Base-by-base conservation (phyloP, 2,797 vertebrate genomes). In the Coranthus polyacanthus region DNA sequence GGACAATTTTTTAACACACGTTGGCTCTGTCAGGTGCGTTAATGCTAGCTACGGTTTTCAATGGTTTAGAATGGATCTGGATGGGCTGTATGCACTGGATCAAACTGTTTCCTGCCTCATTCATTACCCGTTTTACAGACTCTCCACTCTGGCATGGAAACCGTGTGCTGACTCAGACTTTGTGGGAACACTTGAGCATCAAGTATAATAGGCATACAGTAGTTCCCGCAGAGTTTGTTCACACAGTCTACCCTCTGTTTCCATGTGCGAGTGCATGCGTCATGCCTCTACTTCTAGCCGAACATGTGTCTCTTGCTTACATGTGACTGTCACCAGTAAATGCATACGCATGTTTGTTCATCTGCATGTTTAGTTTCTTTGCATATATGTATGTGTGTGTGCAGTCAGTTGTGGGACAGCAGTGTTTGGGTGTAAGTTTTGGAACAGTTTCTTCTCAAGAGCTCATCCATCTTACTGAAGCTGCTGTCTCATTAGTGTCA, bases 71-170 rank as follows among this genome's bases (percentile, higher is more conserved):
- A 68, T 67, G 74, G 44, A 49, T 75, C 57, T 83, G 75, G 72
- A 87, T 67, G 47, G 56, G 51, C 47, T 72, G 62, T 44, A 34
- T 64, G 59, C 45, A 37, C 73, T 81, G 65, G 51, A 82, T 85
- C 82, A 76, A 82, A 41, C 44, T 42, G 59, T 78, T 88, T 89
- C 77, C 81, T 88, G 79, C 62, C 74, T 79, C 83, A 72, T 90
- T 89, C 79, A 86, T 89, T 85, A 81, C 69, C 80, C 55, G 3
- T 82, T 89, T 85, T 85, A 85, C 85, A 85, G 75, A 87, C 80
- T 88, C 71, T 72, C 62, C 47, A 55, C 70, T 84, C 55, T 90
- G 86, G 81, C 78, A 78, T 64, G 67, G 69, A 82, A 67, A 66
- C 47, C 2, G 0, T 36, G 45, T 46, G 66, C 71, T 85, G 78